A percentile compares a stretch with the other conserved stretches of the same genome.
Evolutionary conservation across 2,113 vertebrate genomes (phyloP).

Genomic region (Phalacrocorax pelagicus): DNA sequence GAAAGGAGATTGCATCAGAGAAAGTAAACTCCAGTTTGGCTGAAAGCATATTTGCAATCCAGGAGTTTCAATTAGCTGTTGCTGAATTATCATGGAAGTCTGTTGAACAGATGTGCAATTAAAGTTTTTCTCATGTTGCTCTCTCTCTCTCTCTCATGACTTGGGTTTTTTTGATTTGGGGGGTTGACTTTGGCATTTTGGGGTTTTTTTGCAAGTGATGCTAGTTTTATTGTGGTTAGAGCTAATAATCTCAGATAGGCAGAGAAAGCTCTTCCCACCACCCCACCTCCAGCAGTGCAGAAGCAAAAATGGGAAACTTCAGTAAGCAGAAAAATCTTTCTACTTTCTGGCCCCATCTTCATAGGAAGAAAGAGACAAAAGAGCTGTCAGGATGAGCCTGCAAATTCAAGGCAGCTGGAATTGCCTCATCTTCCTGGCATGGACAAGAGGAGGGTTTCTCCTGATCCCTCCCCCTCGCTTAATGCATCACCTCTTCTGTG

Average conservation of each 20-base stretch:
- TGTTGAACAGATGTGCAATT: conserved; percentile 33
- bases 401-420: conserved; percentile 52
- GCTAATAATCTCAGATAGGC: background rate
- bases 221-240: conserved; percentile 1
- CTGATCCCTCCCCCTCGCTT: conserved; percentile 18
- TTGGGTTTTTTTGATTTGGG: background rate
- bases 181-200: background rate
- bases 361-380: background rate
- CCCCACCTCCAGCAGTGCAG: background rate
- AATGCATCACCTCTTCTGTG: conserved; percentile 54
- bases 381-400: conserved; percentile 11
- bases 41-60: background rate
- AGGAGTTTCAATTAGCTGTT: conserved; percentile 39
- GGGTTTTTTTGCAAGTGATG: background rate
- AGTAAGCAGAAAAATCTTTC: background rate
- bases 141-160: background rate
- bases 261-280: background rate
- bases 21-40: conserved; percentile 30
- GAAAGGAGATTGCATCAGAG: conserved; percentile 9
- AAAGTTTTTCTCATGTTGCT: background rate
- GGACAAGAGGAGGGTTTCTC: conserved; percentile 4
- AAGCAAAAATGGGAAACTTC: background rate
- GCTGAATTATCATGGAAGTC: conserved; percentile 25
- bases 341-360: background rate
- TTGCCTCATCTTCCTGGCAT: conserved; percentile 40